Base-by-base conservation (phyloP, 2,888 invertebrate genomes). In the Diogma glabrata region DNA sequence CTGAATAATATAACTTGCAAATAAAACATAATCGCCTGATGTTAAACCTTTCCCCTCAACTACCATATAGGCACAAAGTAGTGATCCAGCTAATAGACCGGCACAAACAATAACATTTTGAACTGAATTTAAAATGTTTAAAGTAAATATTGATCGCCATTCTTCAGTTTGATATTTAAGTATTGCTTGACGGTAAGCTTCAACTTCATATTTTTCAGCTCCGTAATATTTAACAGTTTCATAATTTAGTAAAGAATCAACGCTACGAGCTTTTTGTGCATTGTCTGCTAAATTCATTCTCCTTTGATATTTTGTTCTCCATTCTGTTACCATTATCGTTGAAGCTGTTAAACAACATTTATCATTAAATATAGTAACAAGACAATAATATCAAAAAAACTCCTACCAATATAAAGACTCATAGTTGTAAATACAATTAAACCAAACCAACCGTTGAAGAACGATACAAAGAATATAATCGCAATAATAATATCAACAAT, bases 161-260 rank as follows among this genome's bases (percentile, higher is more conserved):
- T 97, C 97, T 68, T 92, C 89, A 66, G 72, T 84, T 80, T 93
- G 95, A 67, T 76, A 96, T 55, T 82, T 79, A 3, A 84, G 64
- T 59, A 97, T 88, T n/a, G 93, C 85, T 16, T 83, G 82, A 56
- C 80, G 75, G 64, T 93, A 97, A 10, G 85, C 77, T 12, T 84
- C 71, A 0, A 92, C 88, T 74, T 99, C 97, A 69, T 92, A 96
- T 2, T 78, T 65, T 66, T 97, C 96, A 1, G 93, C 94, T 5
- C 90, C 90, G 65, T 96, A 97, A 71, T 97, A 97, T 67, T 99
- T 99, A 0, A 96, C 97, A 1, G 97, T 97, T 73, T 99, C 97
- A 71, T 93, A 97, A 73, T 99, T 99, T 12, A 97, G 75, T 50
- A 99, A 72, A 1, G 97, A 96, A 70, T 99, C 97, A 0, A 97